phyloP scores from a whole-genome alignment of 2,797 vertebrate genomes.

The Prionace glauca region DNA sequence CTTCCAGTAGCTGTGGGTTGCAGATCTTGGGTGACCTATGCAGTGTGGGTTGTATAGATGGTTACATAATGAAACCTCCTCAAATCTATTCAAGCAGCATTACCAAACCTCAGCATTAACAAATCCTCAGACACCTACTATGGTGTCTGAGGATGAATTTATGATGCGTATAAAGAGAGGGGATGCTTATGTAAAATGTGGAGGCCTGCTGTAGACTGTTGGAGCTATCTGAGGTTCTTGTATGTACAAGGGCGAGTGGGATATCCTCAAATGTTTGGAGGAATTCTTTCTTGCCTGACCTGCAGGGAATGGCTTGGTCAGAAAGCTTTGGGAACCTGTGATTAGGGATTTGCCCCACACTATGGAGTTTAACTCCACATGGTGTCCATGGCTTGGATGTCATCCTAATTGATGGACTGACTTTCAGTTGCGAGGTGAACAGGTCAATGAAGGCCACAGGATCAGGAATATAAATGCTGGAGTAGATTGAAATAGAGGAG shows the following conservation, averaged over 20 bases:
- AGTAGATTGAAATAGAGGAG: too few relatives aligned
- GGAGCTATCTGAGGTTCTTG: background rate
- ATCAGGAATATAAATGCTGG: too few relatives aligned
- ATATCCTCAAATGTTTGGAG: background rate
- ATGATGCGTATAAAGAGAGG: background rate
- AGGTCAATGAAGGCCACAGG: too few relatives aligned
- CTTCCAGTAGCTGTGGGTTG: background rate
- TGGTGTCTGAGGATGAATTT: background rate
- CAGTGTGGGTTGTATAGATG: background rate
- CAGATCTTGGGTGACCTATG: background rate
- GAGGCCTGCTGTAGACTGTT: too few relatives aligned
- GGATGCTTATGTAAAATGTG: too few relatives aligned
- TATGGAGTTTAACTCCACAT: too few relatives aligned
- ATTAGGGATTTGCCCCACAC: too few relatives aligned
- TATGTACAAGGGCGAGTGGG: background rate
- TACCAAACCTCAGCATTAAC: background rate
- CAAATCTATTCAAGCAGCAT: background rate
- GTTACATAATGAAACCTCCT: background rate
- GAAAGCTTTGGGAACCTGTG: background rate
- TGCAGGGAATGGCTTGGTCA: too few relatives aligned
- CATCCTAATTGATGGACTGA: too few relatives aligned
- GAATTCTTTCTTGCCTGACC: too few relatives aligned
- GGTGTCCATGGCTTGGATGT: too few relatives aligned
- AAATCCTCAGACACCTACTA: background rate
- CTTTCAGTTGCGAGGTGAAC: too few relatives aligned